Evolutionary conservation across 2,113 vertebrate genomes (phyloP), one percentile per base, ranked within the genome.

Genomic region (Nothoprocta pentlandii): DNA sequence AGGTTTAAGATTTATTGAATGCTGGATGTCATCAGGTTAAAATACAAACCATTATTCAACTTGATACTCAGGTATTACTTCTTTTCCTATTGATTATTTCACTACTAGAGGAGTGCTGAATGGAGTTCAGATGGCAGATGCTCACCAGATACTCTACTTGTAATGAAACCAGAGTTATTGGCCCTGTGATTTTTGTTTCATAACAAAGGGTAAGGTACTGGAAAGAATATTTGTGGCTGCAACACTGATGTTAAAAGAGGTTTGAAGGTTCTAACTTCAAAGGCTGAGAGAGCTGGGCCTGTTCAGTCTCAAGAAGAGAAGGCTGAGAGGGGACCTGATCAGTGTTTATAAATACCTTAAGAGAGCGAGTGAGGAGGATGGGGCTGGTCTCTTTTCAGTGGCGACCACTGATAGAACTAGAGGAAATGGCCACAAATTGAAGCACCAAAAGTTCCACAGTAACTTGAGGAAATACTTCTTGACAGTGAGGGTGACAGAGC

Each of bases 21-120:
- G 89, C 79, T 91, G 61, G 21, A 91, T 95, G 93, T 94, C 89
- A 96, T 70, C 91, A 89, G 82, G 79, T 94, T 97, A 95, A 87
- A 85, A 91, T 91, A 87, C 54, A 80, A 92, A 75, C 46, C 73
- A 74, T 96, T 74, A 94, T 91, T 94, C 90, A 94, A 74, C 91
- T 92, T 94, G 79, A 94, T 96, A 64, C 68, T 91, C 58, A 80
- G 87, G 76, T 96, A 82, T 94, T 97, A 94, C 73, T 88, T 87
- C 79, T 94, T 83, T 87, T 95, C 68, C 71, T 94, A 94, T 95
- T 93, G 91, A 96, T 95, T 90, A 70, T 94, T 94, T 94, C 89
- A 85, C 87, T 91, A 54, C 85, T 26, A 36, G 12, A 80, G 67
- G 41, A 94, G 12, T 62, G 54, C 67, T 94, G 87, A 75, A 54